Conservation (phyloP, 1,140 invertebrate species). For the Trypoxylus dichotomus region DNA sequence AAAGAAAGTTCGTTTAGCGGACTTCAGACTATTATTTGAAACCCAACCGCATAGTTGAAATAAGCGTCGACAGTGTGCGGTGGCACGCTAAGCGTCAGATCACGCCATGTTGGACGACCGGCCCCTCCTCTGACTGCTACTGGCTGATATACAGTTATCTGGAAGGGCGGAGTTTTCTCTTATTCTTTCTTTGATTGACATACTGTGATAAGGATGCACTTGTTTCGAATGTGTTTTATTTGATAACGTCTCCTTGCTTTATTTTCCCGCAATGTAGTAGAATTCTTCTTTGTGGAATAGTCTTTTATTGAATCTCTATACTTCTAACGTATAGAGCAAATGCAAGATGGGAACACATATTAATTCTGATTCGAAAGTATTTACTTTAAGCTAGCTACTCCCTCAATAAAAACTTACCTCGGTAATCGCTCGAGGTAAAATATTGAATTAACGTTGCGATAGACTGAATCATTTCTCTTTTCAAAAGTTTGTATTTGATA, state of each 20-base stretch:
- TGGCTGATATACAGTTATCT: conserved; percentile 43
- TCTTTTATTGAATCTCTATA: not conserved
- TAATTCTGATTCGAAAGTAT: no score
- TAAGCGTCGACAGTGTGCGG: conserved; percentile 7
- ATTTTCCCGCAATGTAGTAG: not conserved
- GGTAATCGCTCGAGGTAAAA: no score
- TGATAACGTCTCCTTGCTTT: not conserved
- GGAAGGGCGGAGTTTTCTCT: conserved; percentile 41
- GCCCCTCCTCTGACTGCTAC: conserved; percentile 43
- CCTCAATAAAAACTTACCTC: no score
- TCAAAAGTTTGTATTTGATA: no score
- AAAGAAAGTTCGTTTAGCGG: not conserved
- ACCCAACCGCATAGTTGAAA: not conserved
- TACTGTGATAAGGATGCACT: conserved; percentile 43
- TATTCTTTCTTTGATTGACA: conserved; percentile 48
- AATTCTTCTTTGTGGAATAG: not conserved
- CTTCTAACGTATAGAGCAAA: not conserved
- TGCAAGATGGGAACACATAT: no score
- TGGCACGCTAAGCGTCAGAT: conserved; percentile 30
- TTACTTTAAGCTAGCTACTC: no score
- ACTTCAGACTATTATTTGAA: not conserved
- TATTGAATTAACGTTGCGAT: no score
- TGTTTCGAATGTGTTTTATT: conserved; percentile 43
- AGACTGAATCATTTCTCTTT: no score
- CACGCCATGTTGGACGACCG: conserved; percentile 47